Base-by-base conservation (phyloP, 2,888 invertebrate species). In the Drosophila niveifrons region DNA sequence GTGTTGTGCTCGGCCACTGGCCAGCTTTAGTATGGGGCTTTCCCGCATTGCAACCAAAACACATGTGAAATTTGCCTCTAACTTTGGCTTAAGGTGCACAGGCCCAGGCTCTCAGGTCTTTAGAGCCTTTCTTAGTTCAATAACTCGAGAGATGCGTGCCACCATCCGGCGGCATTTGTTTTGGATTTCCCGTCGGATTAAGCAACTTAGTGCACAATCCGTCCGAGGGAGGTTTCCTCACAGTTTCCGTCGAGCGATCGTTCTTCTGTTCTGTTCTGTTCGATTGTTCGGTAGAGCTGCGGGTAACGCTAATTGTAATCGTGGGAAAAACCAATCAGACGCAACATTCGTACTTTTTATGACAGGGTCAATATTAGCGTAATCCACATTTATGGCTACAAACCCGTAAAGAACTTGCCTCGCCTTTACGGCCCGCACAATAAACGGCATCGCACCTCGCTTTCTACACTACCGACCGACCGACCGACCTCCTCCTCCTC, bases 281-380 rank as follows among this genome's bases (percentile, higher is more conserved):
- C 13, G 23, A 4, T 36, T n/a, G 34, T 34, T n/a, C 51, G 31
- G 2, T 64, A 44, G 43, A 43, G 50, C 48, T 53, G 55, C 59
- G 51, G 44, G 59, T 55, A 47, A 63, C 65, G 72, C 81, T 79
- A 84, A 84, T 84, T 81, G 74, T 80, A 84, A 82, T 84, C 85
- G 87, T 86, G 85, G 85, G 85, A 87, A 85, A 86, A 87, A 71
- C 85, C 84, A 80, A 87, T 82, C 83, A 85, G 87, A 87, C 83
- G 82, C 78, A 85, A 85, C 61, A 78, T 65, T 69, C 78, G 71
- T 52, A 43, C 66, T 55, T 74, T 86, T 87, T 88, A 85, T 83
- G 72, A 70, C 69, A 36, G 82, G 82, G 66, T 48, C 73, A 79
- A 85, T 81, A 84, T 74, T 84, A 79, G 75, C 75, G 84, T 86